phyloP scores from a whole-genome alignment of 2,797 vertebrate genomes.

The Xenops minutus region DNA sequence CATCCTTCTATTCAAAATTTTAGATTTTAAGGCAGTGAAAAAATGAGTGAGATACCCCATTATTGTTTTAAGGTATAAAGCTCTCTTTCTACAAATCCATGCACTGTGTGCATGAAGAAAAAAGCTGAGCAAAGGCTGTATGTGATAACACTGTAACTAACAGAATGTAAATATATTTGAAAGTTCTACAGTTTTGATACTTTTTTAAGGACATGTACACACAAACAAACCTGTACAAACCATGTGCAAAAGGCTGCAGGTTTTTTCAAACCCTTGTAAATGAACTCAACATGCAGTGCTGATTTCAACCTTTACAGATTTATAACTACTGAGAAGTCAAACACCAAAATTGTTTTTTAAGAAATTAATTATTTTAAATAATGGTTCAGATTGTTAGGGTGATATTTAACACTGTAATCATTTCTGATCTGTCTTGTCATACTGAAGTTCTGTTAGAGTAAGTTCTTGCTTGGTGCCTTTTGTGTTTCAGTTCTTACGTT shows the following conservation, averaged over 20 bases:
- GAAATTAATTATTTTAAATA: conserved; percentile 67
- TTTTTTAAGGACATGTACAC: conserved; percentile 73
- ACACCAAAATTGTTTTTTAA: conserved; percentile 65
- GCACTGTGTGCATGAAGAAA: conserved; percentile 69
- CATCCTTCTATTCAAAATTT: conserved; percentile 21
- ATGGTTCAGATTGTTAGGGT: conserved; percentile 43
- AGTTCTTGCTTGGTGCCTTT: conserved; percentile 66
- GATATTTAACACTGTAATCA: conserved; percentile 57
- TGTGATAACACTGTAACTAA: conserved; percentile 74
- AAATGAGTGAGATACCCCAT: background rate
- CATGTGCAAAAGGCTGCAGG: conserved; percentile 53
- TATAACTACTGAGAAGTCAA: conserved; percentile 52
- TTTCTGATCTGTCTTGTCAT: conserved; percentile 67
- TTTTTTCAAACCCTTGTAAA: conserved; percentile 62
- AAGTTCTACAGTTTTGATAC: conserved; percentile 79
- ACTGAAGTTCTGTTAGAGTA: conserved; percentile 53
- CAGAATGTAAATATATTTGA: conserved; percentile 77
- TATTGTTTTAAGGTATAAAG: conserved; percentile 18
- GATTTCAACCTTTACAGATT: conserved; percentile 60
- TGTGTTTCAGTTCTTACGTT: conserved; percentile 57
- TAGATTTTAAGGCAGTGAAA: conserved; percentile 1
- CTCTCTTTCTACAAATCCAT: conserved; percentile 53
- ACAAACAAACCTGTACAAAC: conserved; percentile 65
- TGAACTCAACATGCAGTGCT: conserved; percentile 37
- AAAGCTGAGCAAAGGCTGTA: conserved; percentile 43